Evolutionary conservation across 2,797 vertebrate genomes (phyloP).

Genomic region (Pseudochaenichthys georgianus): DNA sequence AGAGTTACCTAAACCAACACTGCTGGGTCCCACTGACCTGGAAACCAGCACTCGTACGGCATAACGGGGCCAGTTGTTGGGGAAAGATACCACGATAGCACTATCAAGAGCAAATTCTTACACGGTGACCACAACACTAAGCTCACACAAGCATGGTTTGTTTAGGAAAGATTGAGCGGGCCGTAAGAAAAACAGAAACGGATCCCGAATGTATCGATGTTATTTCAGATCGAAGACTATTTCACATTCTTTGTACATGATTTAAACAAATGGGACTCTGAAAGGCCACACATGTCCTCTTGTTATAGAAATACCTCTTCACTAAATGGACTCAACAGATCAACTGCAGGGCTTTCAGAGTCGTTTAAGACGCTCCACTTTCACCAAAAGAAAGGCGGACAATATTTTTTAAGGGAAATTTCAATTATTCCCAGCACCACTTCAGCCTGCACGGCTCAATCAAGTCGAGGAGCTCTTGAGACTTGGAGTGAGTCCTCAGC

Average conservation of each 20-base stretch:
- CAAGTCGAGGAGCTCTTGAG: slow-evolving; percentile 77
- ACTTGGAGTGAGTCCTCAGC: slow-evolving; percentile 76
- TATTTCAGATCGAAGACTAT: slow-evolving; percentile 32
- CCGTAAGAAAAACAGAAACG: slow-evolving; percentile 24
- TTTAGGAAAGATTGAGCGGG: slow-evolving; percentile 41
- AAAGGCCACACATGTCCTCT: slow-evolving; percentile 20
- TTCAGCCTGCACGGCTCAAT: slow-evolving; percentile 76
- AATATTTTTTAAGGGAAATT: slow-evolving; percentile 66
- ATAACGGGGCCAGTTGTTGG: slow-evolving; percentile 71
- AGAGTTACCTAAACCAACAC: slow-evolving; percentile 83
- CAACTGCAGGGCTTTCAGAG: slow-evolving; percentile 48
- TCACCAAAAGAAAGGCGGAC: slow-evolving; percentile 51
- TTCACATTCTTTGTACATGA: slow-evolving; percentile 40
- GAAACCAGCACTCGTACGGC: slow-evolving; percentile 69
- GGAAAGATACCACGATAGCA: slow-evolving; percentile 62
- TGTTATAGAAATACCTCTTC: slow-evolving; percentile 24
- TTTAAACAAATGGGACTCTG: slow-evolving; percentile 6
- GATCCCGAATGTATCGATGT: slow-evolving; percentile 38
- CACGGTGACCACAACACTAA: slow-evolving; percentile 65
- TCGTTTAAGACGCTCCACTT: slow-evolving; percentile 37
- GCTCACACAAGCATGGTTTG: slow-evolving; percentile 54
- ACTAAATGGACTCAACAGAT: slow-evolving; percentile 52
- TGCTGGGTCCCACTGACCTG: slow-evolving; percentile 76
- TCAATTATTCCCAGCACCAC: slow-evolving; percentile 81
- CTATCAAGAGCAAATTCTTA: slow-evolving; percentile 74